phyloP scores from a whole-genome alignment of 2,888 invertebrate species.

The Lamellibrachia satsuma region DNA sequence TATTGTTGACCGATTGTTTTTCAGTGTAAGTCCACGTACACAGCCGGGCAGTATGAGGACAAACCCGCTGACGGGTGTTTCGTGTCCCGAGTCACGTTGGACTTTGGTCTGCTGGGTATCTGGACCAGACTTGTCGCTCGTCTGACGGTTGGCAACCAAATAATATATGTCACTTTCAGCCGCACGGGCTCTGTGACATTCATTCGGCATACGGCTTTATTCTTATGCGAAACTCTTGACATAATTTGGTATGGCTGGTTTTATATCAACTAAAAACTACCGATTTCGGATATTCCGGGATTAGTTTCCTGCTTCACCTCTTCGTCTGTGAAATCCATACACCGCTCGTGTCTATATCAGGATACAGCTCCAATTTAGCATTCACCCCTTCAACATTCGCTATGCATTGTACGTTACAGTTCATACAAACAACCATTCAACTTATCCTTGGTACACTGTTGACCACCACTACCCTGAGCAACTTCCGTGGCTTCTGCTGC shows the following conservation, averaged over 20 bases:
- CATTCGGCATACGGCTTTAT: neutral
- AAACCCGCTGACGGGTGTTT: neutral
- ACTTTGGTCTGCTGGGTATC: neutral
- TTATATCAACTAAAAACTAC: neutral
- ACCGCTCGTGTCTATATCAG: too few relatives aligned
- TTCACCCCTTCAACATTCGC: too few relatives aligned
- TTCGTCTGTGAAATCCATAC: too few relatives aligned
- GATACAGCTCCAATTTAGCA: too few relatives aligned
- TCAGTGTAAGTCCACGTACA: neutral
- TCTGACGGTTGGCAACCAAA: neutral
- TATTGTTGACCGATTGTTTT: conserved; percentile 12
- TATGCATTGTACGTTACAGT: too few relatives aligned
- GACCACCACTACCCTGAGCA: too few relatives aligned
- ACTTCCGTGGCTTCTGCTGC: too few relatives aligned
- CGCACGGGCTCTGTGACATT: neutral
- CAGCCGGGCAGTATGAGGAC: neutral
- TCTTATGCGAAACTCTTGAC: neutral
- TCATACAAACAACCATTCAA: too few relatives aligned
- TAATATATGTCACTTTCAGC: neutral
- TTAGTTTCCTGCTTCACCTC: too few relatives aligned
- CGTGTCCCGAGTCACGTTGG: neutral
- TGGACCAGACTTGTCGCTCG: neutral
- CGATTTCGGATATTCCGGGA: neutral
- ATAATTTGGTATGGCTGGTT: neutral
- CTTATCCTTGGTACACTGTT: neutral